A percentile compares a stretch with the other conserved stretches of the same genome.
Conservation (phyloP, 2,797 vertebrate species). For the Nothura maculosa region DNA sequence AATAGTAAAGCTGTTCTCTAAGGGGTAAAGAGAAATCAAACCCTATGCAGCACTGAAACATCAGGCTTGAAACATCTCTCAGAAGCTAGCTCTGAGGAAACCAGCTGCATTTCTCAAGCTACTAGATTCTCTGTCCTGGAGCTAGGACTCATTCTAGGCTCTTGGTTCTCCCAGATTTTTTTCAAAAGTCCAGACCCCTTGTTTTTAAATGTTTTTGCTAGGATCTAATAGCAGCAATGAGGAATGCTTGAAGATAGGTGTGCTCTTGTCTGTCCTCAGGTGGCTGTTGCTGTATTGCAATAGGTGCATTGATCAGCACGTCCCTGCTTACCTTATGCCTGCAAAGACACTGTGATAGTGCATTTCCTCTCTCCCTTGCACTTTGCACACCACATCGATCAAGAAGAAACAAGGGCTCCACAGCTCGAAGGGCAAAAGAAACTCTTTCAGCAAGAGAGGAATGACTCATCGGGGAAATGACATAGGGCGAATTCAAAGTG, state of each 20-base stretch:
- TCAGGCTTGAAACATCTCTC: not conserved
- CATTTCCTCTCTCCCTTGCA: not conserved
- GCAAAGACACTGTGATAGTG: not conserved
- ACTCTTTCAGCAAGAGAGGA: not conserved
- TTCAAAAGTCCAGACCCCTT: not conserved
- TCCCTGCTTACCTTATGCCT: not conserved
- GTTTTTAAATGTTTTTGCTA: not conserved
- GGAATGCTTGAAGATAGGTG: not conserved
- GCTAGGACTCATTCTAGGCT: not conserved
- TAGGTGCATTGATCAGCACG: not conserved
- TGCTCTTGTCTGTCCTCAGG: not conserved
- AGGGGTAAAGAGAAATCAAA: not conserved
- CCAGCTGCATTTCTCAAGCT: not conserved
- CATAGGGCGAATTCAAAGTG: not conserved
- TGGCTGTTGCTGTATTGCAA: not conserved
- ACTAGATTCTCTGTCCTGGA: not conserved
- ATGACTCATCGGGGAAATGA: constrained; percentile 50
- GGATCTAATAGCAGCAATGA: not conserved
- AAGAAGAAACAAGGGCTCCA: not conserved
- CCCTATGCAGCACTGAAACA: not conserved
- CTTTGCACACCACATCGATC: not conserved
- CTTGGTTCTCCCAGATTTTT: not conserved
- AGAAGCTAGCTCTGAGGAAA: not conserved
- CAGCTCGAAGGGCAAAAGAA: not conserved
- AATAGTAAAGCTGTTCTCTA: not conserved